These are phyloP conservation scores for Lamprotornis superbus DNA, from an alignment of 2,113 vertebrate species.

Conservation along the genomic window DNA sequence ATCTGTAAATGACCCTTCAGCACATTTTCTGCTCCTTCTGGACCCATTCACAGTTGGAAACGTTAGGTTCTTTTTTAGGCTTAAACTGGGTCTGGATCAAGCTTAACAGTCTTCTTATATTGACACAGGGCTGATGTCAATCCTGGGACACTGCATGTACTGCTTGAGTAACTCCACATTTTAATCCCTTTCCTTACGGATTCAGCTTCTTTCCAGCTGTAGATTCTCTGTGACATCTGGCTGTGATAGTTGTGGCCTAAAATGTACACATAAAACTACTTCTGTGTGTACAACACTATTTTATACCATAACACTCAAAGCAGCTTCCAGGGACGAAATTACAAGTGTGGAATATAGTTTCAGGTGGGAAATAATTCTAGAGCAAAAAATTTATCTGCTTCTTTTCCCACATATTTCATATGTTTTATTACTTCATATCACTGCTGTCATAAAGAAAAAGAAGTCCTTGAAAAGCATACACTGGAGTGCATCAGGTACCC, in stretches of 20 bases:
- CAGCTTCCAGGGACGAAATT: not conserved
- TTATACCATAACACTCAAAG: not conserved
- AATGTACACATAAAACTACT: not conserved
- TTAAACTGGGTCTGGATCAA: not conserved
- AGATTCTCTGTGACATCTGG: not conserved
- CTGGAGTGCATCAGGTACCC: not conserved
- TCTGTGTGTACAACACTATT: not conserved
- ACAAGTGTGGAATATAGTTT: not conserved
- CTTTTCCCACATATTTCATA: not conserved
- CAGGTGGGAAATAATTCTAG: not conserved
- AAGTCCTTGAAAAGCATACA: not conserved
- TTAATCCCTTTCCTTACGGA: not conserved
- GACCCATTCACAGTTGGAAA: not conserved
- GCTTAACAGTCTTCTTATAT: not conserved
- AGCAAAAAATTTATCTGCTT: not conserved
- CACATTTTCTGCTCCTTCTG: not conserved
- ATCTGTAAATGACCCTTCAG: not conserved
- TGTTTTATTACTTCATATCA: conserved; percentile 1
- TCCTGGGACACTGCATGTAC: not conserved
- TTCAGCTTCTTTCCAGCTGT: not conserved
- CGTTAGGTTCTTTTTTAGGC: not conserved
- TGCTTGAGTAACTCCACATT: not conserved
- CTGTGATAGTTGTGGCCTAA: not conserved
- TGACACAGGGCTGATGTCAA: rapidly evolving
- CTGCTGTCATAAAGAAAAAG: not conserved